phyloP scores from a whole-genome alignment of 1,140 invertebrate genomes.

The Cylas formicarius region DNA sequence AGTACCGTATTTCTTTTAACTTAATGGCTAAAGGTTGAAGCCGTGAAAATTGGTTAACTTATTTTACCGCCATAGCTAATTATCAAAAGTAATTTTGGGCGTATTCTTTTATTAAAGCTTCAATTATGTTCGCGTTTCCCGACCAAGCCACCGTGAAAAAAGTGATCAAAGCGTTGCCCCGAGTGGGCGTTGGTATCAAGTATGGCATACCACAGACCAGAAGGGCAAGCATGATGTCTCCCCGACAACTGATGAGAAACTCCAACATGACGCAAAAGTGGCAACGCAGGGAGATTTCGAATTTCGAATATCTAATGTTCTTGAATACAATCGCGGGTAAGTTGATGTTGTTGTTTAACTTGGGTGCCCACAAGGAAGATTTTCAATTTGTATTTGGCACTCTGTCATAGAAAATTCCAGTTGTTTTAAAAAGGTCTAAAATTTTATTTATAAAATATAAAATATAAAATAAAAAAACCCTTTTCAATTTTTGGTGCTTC shows the following conservation, averaged over 20 bases:
- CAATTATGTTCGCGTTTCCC: slow-evolving; percentile 96
- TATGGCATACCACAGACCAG: slow-evolving; percentile 97
- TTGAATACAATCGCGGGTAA: slow-evolving; percentile 97
- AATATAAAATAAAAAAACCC: too few species aligned
- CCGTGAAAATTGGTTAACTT: too few species aligned
- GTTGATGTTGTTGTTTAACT: too few species aligned
- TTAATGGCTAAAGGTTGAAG: slow-evolving; percentile 9
- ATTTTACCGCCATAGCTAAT: too few species aligned
- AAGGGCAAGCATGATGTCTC: slow-evolving; percentile 95
- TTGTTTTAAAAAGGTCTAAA: too few species aligned
- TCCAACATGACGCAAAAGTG: slow-evolving; percentile 99
- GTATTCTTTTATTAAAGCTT: too few species aligned
- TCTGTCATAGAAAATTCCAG: too few species aligned
- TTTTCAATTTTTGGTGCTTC: too few species aligned
- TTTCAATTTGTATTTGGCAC: too few species aligned
- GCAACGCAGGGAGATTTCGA: slow-evolving; percentile 96
- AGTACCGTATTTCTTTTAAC: slow-evolving; percentile 45
- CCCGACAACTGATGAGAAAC: slow-evolving; percentile 93
- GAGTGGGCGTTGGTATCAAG: slow-evolving; percentile 98
- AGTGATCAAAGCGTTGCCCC: slow-evolving; percentile 94
- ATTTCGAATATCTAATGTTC: slow-evolving; percentile 99
- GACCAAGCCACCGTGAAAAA: slow-evolving; percentile 96
- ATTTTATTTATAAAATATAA: too few species aligned
- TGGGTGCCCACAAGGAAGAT: too few species aligned
- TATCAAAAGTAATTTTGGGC: slow-evolving; percentile 22